Base-by-base conservation (phyloP, 2,888 invertebrate genomes). In the Folsomia candida region DNA sequence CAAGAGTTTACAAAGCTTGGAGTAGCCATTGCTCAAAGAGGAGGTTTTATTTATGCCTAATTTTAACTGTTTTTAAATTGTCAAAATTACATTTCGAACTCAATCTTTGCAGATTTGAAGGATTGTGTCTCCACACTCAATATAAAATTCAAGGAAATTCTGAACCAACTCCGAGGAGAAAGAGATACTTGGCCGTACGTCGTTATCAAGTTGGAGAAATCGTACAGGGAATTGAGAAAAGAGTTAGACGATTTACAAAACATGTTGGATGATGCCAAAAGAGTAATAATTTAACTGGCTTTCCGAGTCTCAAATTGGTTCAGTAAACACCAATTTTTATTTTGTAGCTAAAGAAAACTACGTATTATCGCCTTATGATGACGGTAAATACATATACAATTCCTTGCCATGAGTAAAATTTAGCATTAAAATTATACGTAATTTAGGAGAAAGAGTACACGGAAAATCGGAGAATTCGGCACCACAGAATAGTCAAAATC, bases 221-320 rank as follows among this genome's bases (percentile, higher is more conserved):
- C 59, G 1, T 11, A 68, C 4, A 37, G n/a, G n/a, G 51, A 20
- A 27, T 51, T 71, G 14, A 51, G 25, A 26, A 51, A 24, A 1
- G 71, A 71, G 37, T 24, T 68, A n/a, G 37, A 20, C 0, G 37
- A 64, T 25, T 26, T 71, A 54, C 67, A 71, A 61, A 22, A 6
- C 1, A 71, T 71, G 71, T 26, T 68, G 51, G 71, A 65, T 18
- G 71, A 71, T 60, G 71, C 71, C 6, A 58, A 28, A 18, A 47
- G 67, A 37, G 70, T 70, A 70, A 54, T 11, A 25, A 25, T 51
- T 51, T 65, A 26, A 14, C 24, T 37, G 4, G 9, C 18, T 37
- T 64, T 20, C n/a, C 2, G 2, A 3, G 20, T 9, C 9, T 9
- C 9, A 47, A 47, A 47, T 47, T 11, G 18, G 47, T 47, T 47